Evolutionary conservation across 2,888 invertebrate species (phyloP).

Genomic region (Macrostomum cliftonense): DNA sequence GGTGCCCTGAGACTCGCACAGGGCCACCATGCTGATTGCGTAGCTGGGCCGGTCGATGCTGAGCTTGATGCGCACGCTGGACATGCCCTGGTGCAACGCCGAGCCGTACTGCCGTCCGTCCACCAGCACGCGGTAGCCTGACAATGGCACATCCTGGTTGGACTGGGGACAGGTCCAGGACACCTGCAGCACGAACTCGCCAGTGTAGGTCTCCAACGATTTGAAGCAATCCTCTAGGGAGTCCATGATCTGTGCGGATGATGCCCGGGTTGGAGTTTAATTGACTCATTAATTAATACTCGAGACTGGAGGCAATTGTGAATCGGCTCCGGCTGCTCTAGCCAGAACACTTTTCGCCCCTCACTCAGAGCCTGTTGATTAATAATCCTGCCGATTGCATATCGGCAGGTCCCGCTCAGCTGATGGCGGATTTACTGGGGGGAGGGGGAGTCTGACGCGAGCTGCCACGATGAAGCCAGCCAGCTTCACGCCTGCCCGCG

Average conservation of each 20-base stretch:
- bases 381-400: too few relatives aligned
- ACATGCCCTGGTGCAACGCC: slow-evolving; percentile 27
- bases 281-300: too few relatives aligned
- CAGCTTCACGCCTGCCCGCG: too few relatives aligned
- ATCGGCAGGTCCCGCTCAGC: too few relatives aligned
- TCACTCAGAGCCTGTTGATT: too few relatives aligned
- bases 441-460: too few relatives aligned
- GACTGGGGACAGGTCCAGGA: slow-evolving; percentile 32
- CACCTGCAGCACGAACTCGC: slow-evolving; percentile 22
- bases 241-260: slow-evolving; percentile 27
- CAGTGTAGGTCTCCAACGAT: slow-evolving; percentile 29
- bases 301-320: too few relatives aligned
- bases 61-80: slow-evolving; percentile 30
- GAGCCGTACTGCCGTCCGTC: slow-evolving; percentile 37
- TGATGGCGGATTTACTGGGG: too few relatives aligned
- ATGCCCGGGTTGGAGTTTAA: slow-evolving; percentile 21
- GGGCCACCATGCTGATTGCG: slow-evolving; percentile 28
- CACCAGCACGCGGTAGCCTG: slow-evolving; percentile 33
- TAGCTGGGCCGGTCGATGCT: slow-evolving; percentile 27
- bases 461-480: too few relatives aligned
- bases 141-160: slow-evolving; percentile 24
- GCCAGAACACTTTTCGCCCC: too few relatives aligned
- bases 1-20: slow-evolving; percentile 26
- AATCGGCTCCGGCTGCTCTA: too few relatives aligned
- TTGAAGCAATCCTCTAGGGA: slow-evolving; percentile 29